Evolutionary conservation across 1,140 invertebrate species (phyloP).

Genomic region (Lysiphlebus fabarum): DNA sequence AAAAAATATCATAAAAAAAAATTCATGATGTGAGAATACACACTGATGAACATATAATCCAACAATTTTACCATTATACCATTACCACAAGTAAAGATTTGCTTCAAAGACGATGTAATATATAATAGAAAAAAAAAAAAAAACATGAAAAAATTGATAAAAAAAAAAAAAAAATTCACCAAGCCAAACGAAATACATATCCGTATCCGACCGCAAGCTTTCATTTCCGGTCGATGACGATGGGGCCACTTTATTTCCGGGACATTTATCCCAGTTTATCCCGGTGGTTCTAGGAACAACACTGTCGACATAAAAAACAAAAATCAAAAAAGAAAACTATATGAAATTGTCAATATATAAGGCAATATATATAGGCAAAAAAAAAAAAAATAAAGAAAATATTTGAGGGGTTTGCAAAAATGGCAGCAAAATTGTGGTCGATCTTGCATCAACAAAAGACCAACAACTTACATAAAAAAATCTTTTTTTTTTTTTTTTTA

Average conservation of each 20-base stretch:
- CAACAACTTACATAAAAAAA: too few relatives aligned
- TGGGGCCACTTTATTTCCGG: conserved; percentile 56
- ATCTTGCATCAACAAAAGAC: conserved; percentile 1
- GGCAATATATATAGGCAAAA: conserved; percentile 3
- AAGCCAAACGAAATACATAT: conserved; percentile 53
- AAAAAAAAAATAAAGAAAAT: conserved; percentile 2
- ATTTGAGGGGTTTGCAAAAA: conserved; percentile 1
- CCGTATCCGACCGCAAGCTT: conserved; percentile 58
- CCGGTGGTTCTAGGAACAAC: conserved; percentile 35
- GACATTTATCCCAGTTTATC: conserved; percentile 59
- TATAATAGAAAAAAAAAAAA: conserved; percentile 12
- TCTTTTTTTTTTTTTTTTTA: too few relatives aligned
- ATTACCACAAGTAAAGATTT: too few relatives aligned
- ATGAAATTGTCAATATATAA: background rate
- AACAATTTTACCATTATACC: conserved; percentile 1
- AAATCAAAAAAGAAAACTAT: conserved; percentile 35
- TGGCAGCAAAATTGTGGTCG: conserved; percentile 11
- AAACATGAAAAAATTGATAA: background rate
- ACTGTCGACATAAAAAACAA: background rate
- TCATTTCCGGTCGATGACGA: conserved; percentile 57
- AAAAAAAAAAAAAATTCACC: conserved; percentile 40
- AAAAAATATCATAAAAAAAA: too few relatives aligned
- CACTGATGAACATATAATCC: conserved; percentile 1
- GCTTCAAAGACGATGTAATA: background rate
- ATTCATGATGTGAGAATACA: background rate